A percentile compares a stretch with the other conserved stretches of the same genome.
Conservation (phyloP, 2,888 invertebrate species). For the Podotricha telesiphe region DNA sequence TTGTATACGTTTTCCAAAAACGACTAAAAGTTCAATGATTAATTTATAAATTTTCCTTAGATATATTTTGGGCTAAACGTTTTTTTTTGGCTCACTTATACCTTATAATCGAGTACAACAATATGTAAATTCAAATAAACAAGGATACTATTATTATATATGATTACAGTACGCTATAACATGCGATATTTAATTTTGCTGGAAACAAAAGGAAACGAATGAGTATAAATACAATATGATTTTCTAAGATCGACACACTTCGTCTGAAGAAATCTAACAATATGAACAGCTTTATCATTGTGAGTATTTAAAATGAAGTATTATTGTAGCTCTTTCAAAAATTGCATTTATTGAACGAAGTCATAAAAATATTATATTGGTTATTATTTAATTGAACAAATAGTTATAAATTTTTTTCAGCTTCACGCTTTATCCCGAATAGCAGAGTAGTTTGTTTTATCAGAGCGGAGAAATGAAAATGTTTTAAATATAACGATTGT, state of each 20-base stretch:
- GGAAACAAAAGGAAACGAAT: constrained; percentile 42
- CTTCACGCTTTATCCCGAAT: no score
- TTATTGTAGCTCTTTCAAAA: no score
- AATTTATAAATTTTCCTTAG: no score
- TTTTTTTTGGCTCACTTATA: neutral
- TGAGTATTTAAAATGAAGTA: constrained; percentile 62
- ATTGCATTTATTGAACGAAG: no score
- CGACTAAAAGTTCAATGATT: no score
- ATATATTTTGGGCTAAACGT: neutral
- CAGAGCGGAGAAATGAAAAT: no score
- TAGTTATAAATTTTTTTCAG: no score
- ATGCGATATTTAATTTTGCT: constrained; percentile 11
- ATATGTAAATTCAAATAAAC: constrained; percentile 24
- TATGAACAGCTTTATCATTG: constrained; percentile 73
- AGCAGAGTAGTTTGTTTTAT: no score
- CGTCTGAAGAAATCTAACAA: constrained; percentile 62
- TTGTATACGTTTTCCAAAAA: no score
- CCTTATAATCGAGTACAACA: neutral
- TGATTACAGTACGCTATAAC: constrained; percentile 19
- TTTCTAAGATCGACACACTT: constrained; percentile 57
- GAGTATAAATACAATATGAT: constrained; percentile 46
- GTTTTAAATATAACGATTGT: no score
- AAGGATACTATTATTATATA: constrained; percentile 10
- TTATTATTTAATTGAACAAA: no score
- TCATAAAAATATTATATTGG: no score